phyloP scores from a whole-genome alignment of 1,140 invertebrate genomes.

The Drosophila punjabiensis region DNA sequence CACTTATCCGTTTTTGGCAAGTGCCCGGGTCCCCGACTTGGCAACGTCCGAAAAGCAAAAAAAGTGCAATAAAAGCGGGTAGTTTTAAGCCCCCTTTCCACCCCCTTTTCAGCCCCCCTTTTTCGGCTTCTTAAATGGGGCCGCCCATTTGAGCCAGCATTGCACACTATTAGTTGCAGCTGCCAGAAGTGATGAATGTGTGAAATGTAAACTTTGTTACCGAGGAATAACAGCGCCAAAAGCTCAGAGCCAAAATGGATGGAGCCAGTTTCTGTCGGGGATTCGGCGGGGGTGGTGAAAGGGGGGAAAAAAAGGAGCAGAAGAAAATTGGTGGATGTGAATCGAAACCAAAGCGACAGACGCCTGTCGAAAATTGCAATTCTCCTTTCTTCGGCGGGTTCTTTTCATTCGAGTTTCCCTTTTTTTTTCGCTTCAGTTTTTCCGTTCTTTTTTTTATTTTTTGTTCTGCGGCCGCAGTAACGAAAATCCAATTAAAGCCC shows the following conservation, averaged over 20 bases:
- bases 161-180: constrained; percentile 83
- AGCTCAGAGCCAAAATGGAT: constrained; percentile 63
- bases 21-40: constrained; percentile 67
- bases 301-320: background rate
- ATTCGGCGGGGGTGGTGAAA: background rate
- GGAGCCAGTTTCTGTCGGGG: constrained; percentile 35
- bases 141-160: constrained; percentile 73
- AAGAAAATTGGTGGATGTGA: constrained; percentile 40
- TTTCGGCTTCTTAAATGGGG: constrained; percentile 66
- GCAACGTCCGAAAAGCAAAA: constrained; percentile 57
- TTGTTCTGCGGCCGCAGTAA: constrained; percentile 65
- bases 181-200: constrained; percentile 84
- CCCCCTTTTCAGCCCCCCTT: too few relatives aligned
- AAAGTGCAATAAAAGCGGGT: constrained; percentile 79
- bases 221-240: constrained; percentile 78
- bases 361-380: constrained; percentile 83
- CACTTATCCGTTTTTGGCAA: constrained; percentile 80
- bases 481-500: constrained; percentile 82
- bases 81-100: constrained; percentile 9
- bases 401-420: constrained; percentile 38
- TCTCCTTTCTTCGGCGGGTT: constrained; percentile 57
- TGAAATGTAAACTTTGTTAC: constrained; percentile 84
- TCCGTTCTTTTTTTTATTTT: constrained; percentile 21
- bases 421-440: constrained; percentile 25
- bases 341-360: constrained; percentile 69